Base-by-base conservation (phyloP, 2,888 invertebrate genomes). In the Pteria penguin region DNA sequence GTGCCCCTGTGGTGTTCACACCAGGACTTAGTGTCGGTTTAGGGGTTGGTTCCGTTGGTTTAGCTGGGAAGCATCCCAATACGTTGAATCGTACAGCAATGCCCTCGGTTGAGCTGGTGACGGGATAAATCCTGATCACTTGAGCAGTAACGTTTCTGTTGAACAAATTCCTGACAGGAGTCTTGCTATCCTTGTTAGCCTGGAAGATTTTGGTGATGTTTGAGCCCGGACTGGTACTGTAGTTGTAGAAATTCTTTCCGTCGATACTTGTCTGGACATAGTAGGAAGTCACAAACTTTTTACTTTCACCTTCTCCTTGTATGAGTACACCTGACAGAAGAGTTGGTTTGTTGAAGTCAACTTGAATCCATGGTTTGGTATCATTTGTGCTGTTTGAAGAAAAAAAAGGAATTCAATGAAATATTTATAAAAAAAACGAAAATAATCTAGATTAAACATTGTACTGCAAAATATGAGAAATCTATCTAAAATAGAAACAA, bases 101-200 rank as follows among this genome's bases (percentile, higher is more conserved):
- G 22, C 83, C 83, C 0, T 73, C 58, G 3, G 82, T 78, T 14
- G 82, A 75, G 71, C 82, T 81, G 1, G 72, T 73, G 2, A 81
- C 66, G 1, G 87, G 87, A 57, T 85, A 82, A 29, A 89, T 77
- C 27, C 87, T 81, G 32, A 89, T 81, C 65, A 82, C 85, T 68
- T 82, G 86, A 1, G 87, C 84, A 11, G 85, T 80, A 54, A 88
- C 74, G 75, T 88, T 85, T 27, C 89, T 82, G 76, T 87, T 87
- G 75, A 89, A 88, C 18, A 87, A 76, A 27, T 84, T 83, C 52
- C 86, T 82, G 1, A 84, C 81, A 1, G 84, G 82, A 5, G 83
- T 82, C 52, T 60, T 68, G 27, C 71, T 75, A 63, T 88, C 85
- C 1, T 68, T 76, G 76, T 89, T 89, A 4, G 81, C 88, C 14